These are phyloP conservation scores for Rousettus leschenaultii DNA, from an alignment of 2,113 vertebrate species.

Conservation along the genomic window DNA sequence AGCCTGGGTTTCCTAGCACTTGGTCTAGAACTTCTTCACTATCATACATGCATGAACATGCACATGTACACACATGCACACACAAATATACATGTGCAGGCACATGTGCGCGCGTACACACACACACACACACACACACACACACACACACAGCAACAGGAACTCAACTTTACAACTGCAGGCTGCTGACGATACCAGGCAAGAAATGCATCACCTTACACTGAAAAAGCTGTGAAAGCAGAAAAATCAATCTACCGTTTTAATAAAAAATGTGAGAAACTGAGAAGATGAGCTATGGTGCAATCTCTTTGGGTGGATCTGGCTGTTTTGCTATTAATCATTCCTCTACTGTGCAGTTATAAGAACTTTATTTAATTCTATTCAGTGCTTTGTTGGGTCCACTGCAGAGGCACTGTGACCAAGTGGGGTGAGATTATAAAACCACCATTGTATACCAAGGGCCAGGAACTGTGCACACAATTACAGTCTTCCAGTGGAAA, in stretches of 20 bases:
- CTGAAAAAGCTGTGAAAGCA: slow-evolving; percentile 65
- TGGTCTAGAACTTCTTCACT: background rate
- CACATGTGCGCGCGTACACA: background rate
- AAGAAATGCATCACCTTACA: slow-evolving; percentile 43
- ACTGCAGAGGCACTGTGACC: background rate
- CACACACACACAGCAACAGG: background rate
- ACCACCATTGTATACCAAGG: slow-evolving; percentile 39
- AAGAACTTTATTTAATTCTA: slow-evolving; percentile 56
- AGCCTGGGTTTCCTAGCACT: background rate
- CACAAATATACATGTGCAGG: too few species aligned
- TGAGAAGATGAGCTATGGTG: slow-evolving; percentile 54
- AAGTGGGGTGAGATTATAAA: slow-evolving; percentile 51
- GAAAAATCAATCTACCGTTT: slow-evolving; percentile 69
- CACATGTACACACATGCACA: too few species aligned
- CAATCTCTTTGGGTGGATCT: slow-evolving; percentile 54
- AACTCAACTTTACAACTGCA: background rate
- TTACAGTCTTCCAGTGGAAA: slow-evolving; percentile 64
- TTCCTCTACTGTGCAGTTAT: slow-evolving; percentile 16
- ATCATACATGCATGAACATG: background rate
- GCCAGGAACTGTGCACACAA: slow-evolving; percentile 49
- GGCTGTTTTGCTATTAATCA: slow-evolving; percentile 56
- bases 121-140: background rate
- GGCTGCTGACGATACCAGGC: background rate
- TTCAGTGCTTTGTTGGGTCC: background rate
- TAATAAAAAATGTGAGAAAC: slow-evolving; percentile 67